These are phyloP conservation scores for Autographa pulchrina DNA, from an alignment of 2,888 invertebrate species.

Conservation along the genomic window DNA sequence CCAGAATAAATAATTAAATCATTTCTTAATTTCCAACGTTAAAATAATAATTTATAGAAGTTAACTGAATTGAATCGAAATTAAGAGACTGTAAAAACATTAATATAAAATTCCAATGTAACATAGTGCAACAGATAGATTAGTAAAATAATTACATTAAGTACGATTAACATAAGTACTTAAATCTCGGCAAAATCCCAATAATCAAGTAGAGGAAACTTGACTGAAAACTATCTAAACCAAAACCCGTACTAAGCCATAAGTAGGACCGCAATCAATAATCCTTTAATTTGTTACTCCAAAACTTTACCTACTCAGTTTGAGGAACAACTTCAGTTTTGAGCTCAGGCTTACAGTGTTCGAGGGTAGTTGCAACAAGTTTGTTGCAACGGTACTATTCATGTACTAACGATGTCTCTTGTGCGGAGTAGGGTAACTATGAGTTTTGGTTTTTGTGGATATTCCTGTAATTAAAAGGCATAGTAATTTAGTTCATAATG, in stretches of 20 bases:
- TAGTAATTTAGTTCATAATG: neutral
- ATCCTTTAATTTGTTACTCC: constrained; percentile 2
- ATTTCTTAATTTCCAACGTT: too few species aligned
- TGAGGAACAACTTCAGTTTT: constrained; percentile 10
- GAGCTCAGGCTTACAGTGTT: constrained; percentile 15
- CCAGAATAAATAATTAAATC: too few species aligned
- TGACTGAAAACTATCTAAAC: neutral
- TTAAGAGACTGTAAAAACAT: neutral
- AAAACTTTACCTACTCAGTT: neutral
- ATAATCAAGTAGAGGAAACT: neutral
- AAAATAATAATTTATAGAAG: too few species aligned
- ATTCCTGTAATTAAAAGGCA: constrained; percentile 6
- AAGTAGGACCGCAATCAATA: constrained; percentile 1
- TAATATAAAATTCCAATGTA: too few species aligned
- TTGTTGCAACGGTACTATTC: constrained; percentile 29
- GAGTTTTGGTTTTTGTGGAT: constrained; percentile 8
- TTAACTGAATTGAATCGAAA: too few species aligned
- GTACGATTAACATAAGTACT: too few species aligned
- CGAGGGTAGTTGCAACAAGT: constrained; percentile 16
- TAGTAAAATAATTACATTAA: too few species aligned
- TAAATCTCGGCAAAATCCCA: neutral
- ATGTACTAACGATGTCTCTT: constrained; percentile 44
- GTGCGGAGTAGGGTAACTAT: constrained; percentile 32
- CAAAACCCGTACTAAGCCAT: neutral
- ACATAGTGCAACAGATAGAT: too few species aligned